Evolutionary conservation across 2,113 vertebrate species (phyloP), one percentile per base, ranked within the genome.

Genomic region (Cryptotis parvus): DNA sequence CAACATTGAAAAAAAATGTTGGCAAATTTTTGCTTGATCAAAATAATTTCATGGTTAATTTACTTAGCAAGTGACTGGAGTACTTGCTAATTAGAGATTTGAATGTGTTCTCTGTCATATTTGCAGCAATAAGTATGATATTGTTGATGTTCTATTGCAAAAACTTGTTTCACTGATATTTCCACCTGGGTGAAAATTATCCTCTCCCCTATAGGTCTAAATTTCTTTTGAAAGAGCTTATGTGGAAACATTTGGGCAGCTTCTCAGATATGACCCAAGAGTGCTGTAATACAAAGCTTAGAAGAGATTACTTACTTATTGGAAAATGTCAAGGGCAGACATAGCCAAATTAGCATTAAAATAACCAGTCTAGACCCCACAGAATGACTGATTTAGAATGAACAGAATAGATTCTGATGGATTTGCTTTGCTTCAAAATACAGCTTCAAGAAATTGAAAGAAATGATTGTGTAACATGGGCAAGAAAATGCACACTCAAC

Each of bases 361-460:
- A 87, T 39, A 63, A 43, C 68, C 22, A 58, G 16, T 76, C 58
- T 61, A 58, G 55, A 65, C 27, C 18, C 29, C 22, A 6, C 26
- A 33, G 73, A 87, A 79, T 15, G 86, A 75, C 29, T 61, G 72
- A 39, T 91, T 87, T 80, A 79, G 55, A 89, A 68, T 22, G 14
- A 11, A 45, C 11, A 87, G 86, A 80, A 66, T 35, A 31, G 41
- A 65, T 73, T 75, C 37, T 76, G 65, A 49, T 65, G 75, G 61
- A 91, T 74, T 91, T 18, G 6, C 35, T 87, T 87, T 80, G 33
- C 79, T 77, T 82, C 68, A 77, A 84, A 91, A 74, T 35, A 20
- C 11, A 72, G 33, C 24, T 79, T 89, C 22, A 85, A 69, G 70
- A 91, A 82, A 70, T 66, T 27, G 68, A 84, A 74, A 55, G 70